Conservation (phyloP, 2,113 vertebrate genomes). For the Eurypyga helias region DNA sequence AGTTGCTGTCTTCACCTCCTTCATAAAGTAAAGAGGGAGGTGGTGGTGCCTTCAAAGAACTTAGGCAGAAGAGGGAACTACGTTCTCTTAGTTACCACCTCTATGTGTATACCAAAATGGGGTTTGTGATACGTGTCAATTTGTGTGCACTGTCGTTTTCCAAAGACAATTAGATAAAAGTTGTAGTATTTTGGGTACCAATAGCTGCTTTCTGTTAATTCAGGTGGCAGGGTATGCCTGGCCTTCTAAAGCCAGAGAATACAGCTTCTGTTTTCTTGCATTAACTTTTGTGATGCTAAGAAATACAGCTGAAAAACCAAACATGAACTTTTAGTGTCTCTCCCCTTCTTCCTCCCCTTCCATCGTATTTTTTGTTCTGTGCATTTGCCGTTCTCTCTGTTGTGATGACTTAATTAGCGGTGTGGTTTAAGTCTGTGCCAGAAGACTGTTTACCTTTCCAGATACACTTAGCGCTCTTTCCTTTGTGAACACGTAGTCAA, state of each 20-base stretch:
- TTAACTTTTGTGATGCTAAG: neutral
- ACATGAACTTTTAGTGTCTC: neutral
- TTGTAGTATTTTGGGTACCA: neutral
- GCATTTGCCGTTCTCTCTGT: neutral
- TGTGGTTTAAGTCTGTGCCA: neutral
- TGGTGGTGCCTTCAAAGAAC: neutral
- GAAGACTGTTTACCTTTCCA: neutral
- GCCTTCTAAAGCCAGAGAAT: neutral
- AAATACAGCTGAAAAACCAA: neutral
- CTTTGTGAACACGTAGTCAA: neutral
- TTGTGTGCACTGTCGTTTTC: neutral
- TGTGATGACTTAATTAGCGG: neutral
- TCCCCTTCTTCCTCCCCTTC: neutral
- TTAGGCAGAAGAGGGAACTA: accelerated
- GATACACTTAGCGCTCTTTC: neutral
- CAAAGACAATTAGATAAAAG: neutral
- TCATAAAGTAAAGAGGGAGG: neutral
- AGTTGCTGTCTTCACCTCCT: neutral
- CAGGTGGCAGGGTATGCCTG: neutral
- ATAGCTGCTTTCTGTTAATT: neutral
- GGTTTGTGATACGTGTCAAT: neutral
- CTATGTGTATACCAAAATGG: neutral
- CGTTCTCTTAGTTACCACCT: neutral
- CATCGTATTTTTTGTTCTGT: neutral
- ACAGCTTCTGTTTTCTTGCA: neutral